These are phyloP conservation scores for Falco concolor DNA, from an alignment of 2,797 vertebrate genomes.

Conservation along the genomic window DNA sequence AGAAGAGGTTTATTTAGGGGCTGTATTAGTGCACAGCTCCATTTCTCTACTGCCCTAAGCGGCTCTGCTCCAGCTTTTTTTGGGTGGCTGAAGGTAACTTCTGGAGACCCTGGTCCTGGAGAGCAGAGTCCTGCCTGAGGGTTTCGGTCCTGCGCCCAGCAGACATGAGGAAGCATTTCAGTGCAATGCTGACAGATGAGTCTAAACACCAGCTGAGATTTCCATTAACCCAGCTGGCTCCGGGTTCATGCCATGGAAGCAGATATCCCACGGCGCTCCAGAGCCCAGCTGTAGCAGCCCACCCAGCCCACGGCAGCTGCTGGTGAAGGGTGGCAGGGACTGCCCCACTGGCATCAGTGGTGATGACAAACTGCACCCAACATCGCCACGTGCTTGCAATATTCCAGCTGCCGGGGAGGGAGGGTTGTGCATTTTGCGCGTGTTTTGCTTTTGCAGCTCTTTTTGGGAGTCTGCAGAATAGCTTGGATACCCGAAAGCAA, in stretches of 20 bases:
- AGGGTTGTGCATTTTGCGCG: neutral
- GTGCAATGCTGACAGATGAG: neutral
- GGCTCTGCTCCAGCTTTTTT: neutral
- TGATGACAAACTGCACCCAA: neutral
- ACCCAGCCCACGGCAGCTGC: neutral
- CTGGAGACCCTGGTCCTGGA: fast-evolving
- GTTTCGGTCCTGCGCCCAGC: neutral
- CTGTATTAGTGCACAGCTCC: neutral
- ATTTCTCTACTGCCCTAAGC: neutral
- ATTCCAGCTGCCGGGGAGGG: neutral
- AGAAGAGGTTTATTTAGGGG: neutral
- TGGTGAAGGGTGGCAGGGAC: neutral
- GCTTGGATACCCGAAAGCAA: neutral
- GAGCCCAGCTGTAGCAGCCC: neutral
- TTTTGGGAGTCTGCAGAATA: neutral
- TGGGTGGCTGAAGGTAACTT: neutral
- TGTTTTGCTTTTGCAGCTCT: neutral
- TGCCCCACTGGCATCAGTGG: neutral
- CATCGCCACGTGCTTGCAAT: fast-evolving
- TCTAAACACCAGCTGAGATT: neutral
- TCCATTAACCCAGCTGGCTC: neutral
- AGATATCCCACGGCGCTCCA: fast-evolving
- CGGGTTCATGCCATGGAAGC: neutral
- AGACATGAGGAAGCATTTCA: neutral
- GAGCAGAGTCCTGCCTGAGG: neutral